Evolutionary conservation across 2,113 vertebrate species (phyloP), one percentile per base, ranked within the genome.

Genomic region (Neomonachus schauinslandi): DNA sequence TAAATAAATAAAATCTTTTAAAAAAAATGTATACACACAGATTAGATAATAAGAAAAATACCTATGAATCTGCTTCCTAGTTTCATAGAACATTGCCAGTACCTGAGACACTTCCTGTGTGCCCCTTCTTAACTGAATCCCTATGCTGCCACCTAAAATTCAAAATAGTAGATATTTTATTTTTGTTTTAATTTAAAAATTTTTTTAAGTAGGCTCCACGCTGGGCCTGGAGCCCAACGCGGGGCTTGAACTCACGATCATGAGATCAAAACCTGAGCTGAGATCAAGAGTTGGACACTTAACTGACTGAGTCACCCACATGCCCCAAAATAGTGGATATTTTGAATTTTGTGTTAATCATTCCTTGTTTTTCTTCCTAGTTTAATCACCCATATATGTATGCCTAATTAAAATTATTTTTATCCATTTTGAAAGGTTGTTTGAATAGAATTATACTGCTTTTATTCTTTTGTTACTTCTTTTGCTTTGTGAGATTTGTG

Each of bases 381-480:
- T 72, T 69, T 89, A 59, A 65, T n/a, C 74, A 92, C 36, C 28
- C 21, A 33, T 13, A 22, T 85, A 36, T 65, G 49, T 36, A 91
- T 49, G 36, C 81, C 24, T 91, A 86, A 69, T 57, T 10, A 59
- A 51, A 69, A 61, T 71, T 79, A 61, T 71, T 72, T 69, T 79
- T 79, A 94, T 89, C 22, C 36, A 6, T 79, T 80, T 87, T 80
- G 33, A 72, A 74, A 80, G 42, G 55, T 79, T 87, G 39, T n/a
- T 24, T 80, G 46, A 81, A 74, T 42, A 5, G 36, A 88, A 65
- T 88, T 82, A 88, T 6, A 82, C 76, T 61, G 22, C 22, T 65
- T 76, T 81, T 88, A 72, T 92, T 76, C 51, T 93, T 93, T 84
- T 69, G 67, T 67, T 51, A 26, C 42, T 90, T 51, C 42, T 93